phyloP scores from a whole-genome alignment of 2,797 vertebrate species.

The Prionace glauca region DNA sequence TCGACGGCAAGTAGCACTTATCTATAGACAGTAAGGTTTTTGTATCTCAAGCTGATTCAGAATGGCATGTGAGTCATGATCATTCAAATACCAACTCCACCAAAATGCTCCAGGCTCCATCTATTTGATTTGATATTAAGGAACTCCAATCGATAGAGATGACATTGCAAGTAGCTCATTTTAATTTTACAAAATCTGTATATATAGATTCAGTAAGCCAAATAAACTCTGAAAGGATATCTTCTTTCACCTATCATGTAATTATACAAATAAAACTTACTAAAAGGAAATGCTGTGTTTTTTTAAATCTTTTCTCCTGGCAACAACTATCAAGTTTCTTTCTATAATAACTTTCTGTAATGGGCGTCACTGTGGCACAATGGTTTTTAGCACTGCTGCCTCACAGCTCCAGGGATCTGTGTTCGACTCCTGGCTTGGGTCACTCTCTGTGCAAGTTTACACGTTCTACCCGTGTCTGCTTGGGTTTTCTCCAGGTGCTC shows the following conservation, averaged over 20 bases:
- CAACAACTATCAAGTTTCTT: neutral
- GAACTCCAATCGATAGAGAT: neutral
- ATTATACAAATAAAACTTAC: conserved; percentile 10
- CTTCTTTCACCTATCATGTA: neutral
- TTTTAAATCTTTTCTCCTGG: neutral
- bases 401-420: too few species aligned
- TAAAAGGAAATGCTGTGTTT: neutral
- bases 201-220: conserved; percentile 20
- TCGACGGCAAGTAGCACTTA: neutral
- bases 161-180: neutral
- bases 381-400: too few species aligned
- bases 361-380: too few species aligned
- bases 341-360: neutral
- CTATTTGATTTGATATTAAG: neutral
- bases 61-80: neutral
- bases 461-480: too few species aligned
- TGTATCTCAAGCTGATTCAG: neutral
- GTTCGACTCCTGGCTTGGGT: too few species aligned
- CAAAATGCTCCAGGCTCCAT: neutral
- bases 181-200: conserved; percentile 1
- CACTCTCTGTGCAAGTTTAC: too few species aligned
- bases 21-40: neutral
- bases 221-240: neutral
- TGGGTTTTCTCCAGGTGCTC: too few species aligned
- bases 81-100: neutral